Base-by-base conservation (phyloP, 2,797 vertebrate species). In the Peromyscus melanophrys region DNA sequence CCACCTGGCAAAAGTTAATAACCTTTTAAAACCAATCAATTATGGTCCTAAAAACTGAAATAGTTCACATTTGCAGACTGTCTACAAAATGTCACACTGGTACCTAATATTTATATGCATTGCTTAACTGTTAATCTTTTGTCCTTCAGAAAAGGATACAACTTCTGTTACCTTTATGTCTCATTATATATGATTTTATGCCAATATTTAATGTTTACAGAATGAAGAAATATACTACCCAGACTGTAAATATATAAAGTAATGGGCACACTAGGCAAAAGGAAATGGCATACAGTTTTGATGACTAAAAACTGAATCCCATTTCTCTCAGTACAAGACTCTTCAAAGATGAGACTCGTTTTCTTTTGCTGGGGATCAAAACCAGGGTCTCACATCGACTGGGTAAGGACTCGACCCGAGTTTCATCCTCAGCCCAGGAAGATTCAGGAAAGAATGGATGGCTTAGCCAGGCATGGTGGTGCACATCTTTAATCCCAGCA, bases 91-190 rank as follows among this genome's bases (percentile, higher is more conserved):
- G 13, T 31, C 65, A 67, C 34, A 46, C 2, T 61, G 37, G 6
- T 40, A 81, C 59, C 81, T 88, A 19, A 52, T 95, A 9, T 63
- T 85, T 59, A 43, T 75, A 40, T 43, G 7, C 69, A 63, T 80
- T 37, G 40, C 61, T 86, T 82, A 94, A 92, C 12, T 49, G 29
- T 73, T 80, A 82, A 73, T 73, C 17, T n/a, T 96, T 55, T 88
- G 57, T 91, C 43, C 92, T 80, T 92, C 84, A 93, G 31, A 81
- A 92, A 96, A 81, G 9, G 34, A 84, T 16, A 84, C 75, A 89
- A 78, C 55, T 90, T 96, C 91, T 89, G 27, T 83, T 91, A 73
- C 61, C 25, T 95, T 86, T 81, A 89, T 96, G 89, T 95, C 86
- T 88, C 73, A 84, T 10, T 49, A 34, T 77, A 34, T 77, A 34